phyloP scores from a whole-genome alignment of 2,797 vertebrate species.

The Delichon dasypus region DNA sequence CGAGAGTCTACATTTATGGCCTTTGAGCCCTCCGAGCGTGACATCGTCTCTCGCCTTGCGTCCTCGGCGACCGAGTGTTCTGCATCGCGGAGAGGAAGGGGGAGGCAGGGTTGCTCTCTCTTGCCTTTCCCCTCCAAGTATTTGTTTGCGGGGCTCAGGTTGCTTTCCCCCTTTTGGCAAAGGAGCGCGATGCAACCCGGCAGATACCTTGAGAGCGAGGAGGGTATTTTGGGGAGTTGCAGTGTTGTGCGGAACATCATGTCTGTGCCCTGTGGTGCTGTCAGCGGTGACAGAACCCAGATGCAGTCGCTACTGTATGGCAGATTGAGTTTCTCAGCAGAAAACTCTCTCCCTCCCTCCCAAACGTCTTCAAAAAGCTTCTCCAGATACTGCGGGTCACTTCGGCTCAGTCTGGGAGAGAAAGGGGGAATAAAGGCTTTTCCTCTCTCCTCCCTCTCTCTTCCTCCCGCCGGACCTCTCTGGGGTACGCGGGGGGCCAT shows the following conservation, averaged over 20 bases:
- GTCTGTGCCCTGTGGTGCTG: conserved; percentile 85
- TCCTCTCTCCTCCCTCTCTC: not conserved
- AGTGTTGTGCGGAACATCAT: conserved; percentile 80
- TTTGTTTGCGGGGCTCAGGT: not conserved
- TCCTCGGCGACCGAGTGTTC: not conserved
- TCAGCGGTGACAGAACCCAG: conserved; percentile 90
- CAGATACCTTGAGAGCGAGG: conserved; percentile 70
- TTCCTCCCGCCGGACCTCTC: not conserved
- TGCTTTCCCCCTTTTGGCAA: conserved; percentile 28
- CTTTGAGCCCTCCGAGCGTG: conserved; percentile 39
- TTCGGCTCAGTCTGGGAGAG: conserved; percentile 68
- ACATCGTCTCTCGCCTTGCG: conserved; percentile 40
- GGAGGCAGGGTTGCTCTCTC: not conserved
- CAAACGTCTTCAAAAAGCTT: conserved; percentile 83
- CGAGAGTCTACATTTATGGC: conserved; percentile 54
- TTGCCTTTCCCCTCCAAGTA: not conserved
- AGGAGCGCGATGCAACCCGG: not conserved
- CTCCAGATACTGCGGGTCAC: conserved; percentile 75
- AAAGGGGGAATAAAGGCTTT: not conserved
- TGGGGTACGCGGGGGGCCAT: not conserved
- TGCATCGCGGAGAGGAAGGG: not conserved
- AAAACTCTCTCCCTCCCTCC: conserved; percentile 80
- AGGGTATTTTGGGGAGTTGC: conserved; percentile 77
- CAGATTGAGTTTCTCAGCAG: conserved; percentile 89
- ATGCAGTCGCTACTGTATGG: conserved; percentile 88